These are phyloP conservation scores for Sebastes taczanowskii DNA, from an alignment of 2,797 vertebrate genomes.

Conservation along the genomic window DNA sequence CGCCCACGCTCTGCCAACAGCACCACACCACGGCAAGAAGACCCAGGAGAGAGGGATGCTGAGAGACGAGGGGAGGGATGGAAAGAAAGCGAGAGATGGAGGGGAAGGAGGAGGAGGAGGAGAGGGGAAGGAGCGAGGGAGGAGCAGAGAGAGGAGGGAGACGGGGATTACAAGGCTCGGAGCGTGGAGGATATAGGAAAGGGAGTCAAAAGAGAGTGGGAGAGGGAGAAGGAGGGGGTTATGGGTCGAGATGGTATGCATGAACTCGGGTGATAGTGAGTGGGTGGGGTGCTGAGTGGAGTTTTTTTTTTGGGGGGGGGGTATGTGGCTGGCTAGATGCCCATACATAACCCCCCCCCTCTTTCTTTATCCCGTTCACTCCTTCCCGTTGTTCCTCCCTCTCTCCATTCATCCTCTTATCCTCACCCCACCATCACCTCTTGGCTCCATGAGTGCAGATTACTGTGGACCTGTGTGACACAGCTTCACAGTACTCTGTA, in stretches of 20 bases:
- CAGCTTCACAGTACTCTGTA: conserved; percentile 12
- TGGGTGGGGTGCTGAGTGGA: conserved; percentile 18
- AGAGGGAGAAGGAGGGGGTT: conserved; percentile 20
- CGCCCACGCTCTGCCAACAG: conserved; percentile 83
- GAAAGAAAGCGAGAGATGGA: conserved; percentile 46
- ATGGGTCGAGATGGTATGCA: conserved; percentile 41
- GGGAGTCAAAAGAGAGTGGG: conserved; percentile 25
- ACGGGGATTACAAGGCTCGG: conserved; percentile 53
- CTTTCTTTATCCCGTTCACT: conserved; percentile 40
- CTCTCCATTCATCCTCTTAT: conserved; percentile 62
- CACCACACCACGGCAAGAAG: conserved; percentile 75
- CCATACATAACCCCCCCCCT: conserved; percentile 18
- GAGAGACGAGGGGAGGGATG: conserved; percentile 68
- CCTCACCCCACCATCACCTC: conserved; percentile 56
- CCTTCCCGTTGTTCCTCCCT: conserved; percentile 23
- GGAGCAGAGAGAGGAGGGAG: conserved; percentile 32
- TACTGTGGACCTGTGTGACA: conserved; percentile 35
- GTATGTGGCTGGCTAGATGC: conserved; percentile 59
- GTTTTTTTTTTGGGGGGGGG: conserved; percentile 16
- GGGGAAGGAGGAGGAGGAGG: conserved; percentile 9
- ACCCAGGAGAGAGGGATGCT: conserved; percentile 79
- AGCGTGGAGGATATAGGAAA: conserved; percentile 35
- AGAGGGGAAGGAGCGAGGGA: conserved; percentile 34
- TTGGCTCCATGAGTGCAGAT: conserved; percentile 49
- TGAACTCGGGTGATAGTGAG: conserved; percentile 49